These are phyloP conservation scores for Conus ventricosus DNA, from an alignment of 1,140 invertebrate genomes.

Conservation along the genomic window DNA sequence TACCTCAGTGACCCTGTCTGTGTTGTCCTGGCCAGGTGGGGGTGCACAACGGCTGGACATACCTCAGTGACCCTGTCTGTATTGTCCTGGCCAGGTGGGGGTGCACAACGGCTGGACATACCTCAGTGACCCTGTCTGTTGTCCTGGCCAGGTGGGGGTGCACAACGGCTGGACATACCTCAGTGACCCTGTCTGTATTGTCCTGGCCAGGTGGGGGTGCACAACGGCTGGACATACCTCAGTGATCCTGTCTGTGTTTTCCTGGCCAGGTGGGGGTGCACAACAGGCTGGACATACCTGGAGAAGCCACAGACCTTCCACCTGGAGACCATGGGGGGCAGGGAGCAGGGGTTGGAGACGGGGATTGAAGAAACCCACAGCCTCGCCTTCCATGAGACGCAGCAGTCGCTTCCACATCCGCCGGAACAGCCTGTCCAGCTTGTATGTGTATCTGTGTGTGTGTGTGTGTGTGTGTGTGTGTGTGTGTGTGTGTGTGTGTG, in stretches of 20 bases:
- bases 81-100: conserved; percentile 60
- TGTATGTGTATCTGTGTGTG: conserved; percentile 21
- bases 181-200: too few species aligned
- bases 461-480: neutral
- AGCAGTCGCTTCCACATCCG: conserved; percentile 53
- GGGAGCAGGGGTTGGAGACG: conserved; percentile 25
- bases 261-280: conserved; percentile 70
- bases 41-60: too few species aligned
- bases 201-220: conserved; percentile 62
- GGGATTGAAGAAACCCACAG: conserved; percentile 47
- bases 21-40: conserved; percentile 59
- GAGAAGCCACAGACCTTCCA: conserved; percentile 69
- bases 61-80: too few species aligned
- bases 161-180: too few species aligned
- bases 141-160: conserved; percentile 61
- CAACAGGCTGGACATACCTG: conserved; percentile 73
- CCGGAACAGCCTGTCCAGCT: conserved; percentile 35
- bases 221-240: too few species aligned
- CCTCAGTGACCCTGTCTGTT: too few species aligned
- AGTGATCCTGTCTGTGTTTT: too few species aligned
- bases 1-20: too few species aligned
- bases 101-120: too few species aligned
- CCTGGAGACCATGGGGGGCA: conserved; percentile 58
- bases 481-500: neutral
- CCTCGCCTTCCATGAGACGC: conserved; percentile 60